These are phyloP conservation scores for Melanerpes formicivorus DNA, from an alignment of 2,113 vertebrate genomes.

Conservation along the genomic window DNA sequence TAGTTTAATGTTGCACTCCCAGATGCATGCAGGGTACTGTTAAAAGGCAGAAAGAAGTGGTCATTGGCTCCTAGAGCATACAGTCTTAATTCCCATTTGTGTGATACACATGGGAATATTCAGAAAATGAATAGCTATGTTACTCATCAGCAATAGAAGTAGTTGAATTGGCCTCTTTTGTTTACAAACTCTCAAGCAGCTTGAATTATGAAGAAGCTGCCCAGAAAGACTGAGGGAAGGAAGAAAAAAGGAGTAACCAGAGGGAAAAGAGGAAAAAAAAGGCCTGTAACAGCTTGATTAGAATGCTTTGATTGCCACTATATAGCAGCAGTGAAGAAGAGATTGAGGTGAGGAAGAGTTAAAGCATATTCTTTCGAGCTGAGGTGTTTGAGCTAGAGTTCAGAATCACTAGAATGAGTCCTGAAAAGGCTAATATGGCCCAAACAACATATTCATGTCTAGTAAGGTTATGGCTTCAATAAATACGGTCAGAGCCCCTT, in stretches of 20 bases:
- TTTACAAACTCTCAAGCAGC: not conserved
- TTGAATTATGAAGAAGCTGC: not conserved
- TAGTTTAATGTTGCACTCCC: not conserved
- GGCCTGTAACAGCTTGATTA: no score
- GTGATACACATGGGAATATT: conserved; percentile 14
- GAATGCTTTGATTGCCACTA: no score
- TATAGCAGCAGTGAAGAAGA: not conserved
- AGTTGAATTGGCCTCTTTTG: not conserved
- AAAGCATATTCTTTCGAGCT: not conserved
- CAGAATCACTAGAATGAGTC: not conserved
- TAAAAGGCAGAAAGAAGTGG: not conserved
- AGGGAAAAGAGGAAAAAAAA: no score
- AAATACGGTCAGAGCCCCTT: not conserved
- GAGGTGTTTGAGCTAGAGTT: not conserved
- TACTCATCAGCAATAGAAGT: not conserved
- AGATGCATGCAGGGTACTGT: not conserved
- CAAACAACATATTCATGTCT: not conserved
- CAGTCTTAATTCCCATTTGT: not conserved
- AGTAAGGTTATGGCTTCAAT: not conserved
- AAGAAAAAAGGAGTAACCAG: no score
- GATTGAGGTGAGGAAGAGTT: no score
- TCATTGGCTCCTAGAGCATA: not conserved
- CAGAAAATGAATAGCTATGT: not conserved
- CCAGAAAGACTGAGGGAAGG: no score
- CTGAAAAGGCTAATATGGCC: not conserved